phyloP scores from a whole-genome alignment of 2,113 vertebrate genomes.

The Actenoides lindsayi region DNA sequence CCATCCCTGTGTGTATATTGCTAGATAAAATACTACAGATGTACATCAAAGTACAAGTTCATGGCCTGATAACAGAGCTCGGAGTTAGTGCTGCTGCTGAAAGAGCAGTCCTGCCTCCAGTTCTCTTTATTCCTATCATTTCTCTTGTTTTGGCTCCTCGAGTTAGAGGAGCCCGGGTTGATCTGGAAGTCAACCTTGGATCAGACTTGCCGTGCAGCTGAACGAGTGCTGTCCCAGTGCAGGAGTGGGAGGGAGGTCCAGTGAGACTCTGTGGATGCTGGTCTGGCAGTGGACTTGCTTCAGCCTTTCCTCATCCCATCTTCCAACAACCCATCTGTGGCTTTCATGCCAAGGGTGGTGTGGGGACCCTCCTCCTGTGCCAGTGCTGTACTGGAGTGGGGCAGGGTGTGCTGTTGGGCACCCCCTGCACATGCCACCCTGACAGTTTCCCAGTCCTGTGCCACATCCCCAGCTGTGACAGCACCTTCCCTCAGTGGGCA shows the following conservation, averaged over 20 bases:
- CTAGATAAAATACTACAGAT: not conserved
- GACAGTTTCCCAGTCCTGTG: not conserved
- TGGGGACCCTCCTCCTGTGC: not conserved
- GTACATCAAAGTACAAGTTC: not conserved
- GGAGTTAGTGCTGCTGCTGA: not conserved
- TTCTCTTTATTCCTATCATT: not conserved
- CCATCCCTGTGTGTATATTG: not conserved
- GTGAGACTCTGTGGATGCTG: not conserved
- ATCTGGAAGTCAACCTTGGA: not conserved
- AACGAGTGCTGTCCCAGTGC: rapidly evolving
- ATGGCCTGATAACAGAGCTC: not conserved
- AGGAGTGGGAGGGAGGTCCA: not conserved
- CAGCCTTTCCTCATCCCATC: not conserved
- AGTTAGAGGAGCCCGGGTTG: not conserved
- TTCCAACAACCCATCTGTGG: not conserved
- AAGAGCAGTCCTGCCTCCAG: not conserved
- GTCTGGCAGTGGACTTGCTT: not conserved
- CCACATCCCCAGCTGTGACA: not conserved
- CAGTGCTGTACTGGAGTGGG: not conserved
- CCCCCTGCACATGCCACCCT: not conserved
- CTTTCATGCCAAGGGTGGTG: not conserved
- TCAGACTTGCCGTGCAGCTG: not conserved
- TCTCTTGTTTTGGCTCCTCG: not conserved
- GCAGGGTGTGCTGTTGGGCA: not conserved
- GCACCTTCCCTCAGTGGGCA: not conserved